Base-by-base conservation (phyloP, 2,888 invertebrate species). In the Nymphalis c-album region DNA sequence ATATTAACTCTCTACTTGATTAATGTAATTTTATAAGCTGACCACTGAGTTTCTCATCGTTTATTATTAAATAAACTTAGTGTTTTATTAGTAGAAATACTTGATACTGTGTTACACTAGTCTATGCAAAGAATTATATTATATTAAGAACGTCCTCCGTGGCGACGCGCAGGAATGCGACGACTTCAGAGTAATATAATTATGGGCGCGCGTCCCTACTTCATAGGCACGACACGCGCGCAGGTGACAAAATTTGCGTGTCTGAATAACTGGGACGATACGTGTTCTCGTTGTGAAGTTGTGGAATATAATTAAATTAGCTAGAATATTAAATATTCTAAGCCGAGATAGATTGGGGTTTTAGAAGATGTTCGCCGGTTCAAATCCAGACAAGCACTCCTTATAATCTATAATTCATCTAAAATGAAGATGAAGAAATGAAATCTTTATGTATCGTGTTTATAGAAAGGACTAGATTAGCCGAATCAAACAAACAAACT, bases 201-300 rank as follows among this genome's bases (percentile, higher is more conserved):
- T 16, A 26, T 51, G 51, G 51, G 35, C 17, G 48, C 16, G 18
- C 31, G 31, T 1, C 20, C 31, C 31, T 26, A 31, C 55, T 55
- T 31, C 3, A 8, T n/a, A 55, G 7, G 2, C 55, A 13, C 17
- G 31, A 2, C 55, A 55, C 55, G 55, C 31, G 55, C 55, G 55
- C 31, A 55, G 55, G 55, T 55, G 55, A 35, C 55, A n/a, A 55
- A 55, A 55, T 55, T 55, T 55, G 55, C 55, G 31, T 31, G 55
- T 55, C 55, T 31, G 55, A 55, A 20, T 55, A 35, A 31, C 53
- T 55, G 55, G 55, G 17, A 31, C 55, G 17, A 20, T 35, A 55
- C 55, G 55, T 31, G 55, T 17, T 55, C 31, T 16, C 8, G n/a
- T n/a, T 26, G n/a, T 53, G 16, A 53, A 8, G 8, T 16, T 13